Evolutionary conservation across 2,888 invertebrate genomes (phyloP).

Genomic region (Helobdella robusta): DNA sequence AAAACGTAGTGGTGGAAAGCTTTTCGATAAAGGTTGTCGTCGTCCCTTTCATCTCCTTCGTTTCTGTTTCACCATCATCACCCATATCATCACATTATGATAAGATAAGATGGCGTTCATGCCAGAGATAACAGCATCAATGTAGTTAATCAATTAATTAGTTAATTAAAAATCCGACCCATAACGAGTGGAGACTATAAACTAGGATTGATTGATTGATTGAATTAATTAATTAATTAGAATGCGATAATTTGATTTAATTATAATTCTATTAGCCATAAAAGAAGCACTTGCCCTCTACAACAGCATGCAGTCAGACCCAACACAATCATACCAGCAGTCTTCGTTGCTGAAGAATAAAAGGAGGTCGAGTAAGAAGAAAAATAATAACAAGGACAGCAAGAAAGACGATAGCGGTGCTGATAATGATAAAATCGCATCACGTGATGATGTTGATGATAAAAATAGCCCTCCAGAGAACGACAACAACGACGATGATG

Average conservation of each 20-base stretch:
- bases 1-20: constrained; percentile 55
- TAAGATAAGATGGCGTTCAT: no score
- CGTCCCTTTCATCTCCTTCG: no score
- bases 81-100: no score
- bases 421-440: background rate
- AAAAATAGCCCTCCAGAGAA: background rate
- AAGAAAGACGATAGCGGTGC: constrained; percentile 3
- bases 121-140: no score
- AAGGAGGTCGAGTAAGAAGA: background rate
- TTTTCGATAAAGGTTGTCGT: constrained; percentile 53
- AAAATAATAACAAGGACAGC: background rate
- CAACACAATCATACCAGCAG: background rate
- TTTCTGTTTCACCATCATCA: no score
- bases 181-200: no score
- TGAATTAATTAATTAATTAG: no score
- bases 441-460: background rate
- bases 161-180: no score
- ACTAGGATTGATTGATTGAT: no score
- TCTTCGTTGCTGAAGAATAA: background rate
- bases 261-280: constrained; percentile 23
- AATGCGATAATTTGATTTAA: no score
- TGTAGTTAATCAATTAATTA: no score
- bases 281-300: constrained; percentile 25
- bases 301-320: constrained; percentile 12
- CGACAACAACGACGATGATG: background rate